These are phyloP conservation scores for Harpalus rubripes DNA, from an alignment of 2,888 invertebrate genomes.

Conservation along the genomic window DNA sequence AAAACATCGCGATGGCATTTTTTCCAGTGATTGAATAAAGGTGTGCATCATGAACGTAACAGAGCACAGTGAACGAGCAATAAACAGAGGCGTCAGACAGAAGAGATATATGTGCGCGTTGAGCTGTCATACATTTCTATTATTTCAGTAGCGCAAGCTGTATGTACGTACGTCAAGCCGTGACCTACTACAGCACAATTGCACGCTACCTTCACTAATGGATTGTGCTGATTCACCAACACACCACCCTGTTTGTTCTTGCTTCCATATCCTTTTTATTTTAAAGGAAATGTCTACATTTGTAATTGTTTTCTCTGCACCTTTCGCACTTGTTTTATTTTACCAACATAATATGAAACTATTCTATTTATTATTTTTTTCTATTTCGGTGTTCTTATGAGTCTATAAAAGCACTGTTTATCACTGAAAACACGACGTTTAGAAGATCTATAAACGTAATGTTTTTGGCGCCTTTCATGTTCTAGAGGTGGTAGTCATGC, in stretches of 20 bases:
- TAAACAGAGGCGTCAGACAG: neutral
- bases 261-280: neutral
- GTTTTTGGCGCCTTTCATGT: too few relatives aligned
- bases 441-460: too few relatives aligned
- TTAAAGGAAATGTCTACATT: neutral
- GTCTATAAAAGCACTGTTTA: too few relatives aligned
- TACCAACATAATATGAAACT: too few relatives aligned
- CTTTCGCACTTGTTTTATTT: too few relatives aligned
- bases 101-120: neutral
- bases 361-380: too few relatives aligned
- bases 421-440: too few relatives aligned
- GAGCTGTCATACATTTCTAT: slow-evolving; percentile 5
- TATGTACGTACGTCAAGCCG: neutral
- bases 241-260: neutral
- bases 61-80: neutral
- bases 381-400: too few relatives aligned
- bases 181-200: slow-evolving; percentile 5
- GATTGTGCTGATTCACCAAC: neutral
- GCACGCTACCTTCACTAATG: neutral
- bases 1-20: neutral
- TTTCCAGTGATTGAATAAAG: neutral
- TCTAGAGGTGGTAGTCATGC: too few relatives aligned
- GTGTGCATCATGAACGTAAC: neutral
- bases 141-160: neutral
- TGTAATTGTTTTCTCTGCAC: neutral